Evolutionary conservation across 1,140 invertebrate genomes (phyloP).

Genomic region (Probaryconus sp.): DNA sequence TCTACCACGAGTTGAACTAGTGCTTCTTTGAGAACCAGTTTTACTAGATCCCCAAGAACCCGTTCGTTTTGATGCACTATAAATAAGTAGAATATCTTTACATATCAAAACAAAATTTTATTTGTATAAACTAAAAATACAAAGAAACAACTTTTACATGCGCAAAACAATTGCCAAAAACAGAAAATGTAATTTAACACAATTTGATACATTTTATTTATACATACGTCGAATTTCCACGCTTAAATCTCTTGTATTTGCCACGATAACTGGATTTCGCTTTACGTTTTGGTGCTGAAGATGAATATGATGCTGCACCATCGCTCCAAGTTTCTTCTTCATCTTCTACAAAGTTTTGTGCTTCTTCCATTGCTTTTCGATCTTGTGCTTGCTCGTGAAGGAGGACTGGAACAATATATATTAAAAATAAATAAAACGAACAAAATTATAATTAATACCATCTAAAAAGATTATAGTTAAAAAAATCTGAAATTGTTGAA

Average conservation of each 20-base stretch:
- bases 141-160: too few relatives aligned
- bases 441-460: neutral
- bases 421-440: conserved; percentile 1
- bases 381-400: conserved; percentile 12
- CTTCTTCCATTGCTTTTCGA: conserved; percentile 2
- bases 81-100: too few relatives aligned
- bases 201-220: neutral
- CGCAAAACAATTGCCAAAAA: too few relatives aligned
- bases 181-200: neutral
- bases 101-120: too few relatives aligned
- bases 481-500: too few relatives aligned
- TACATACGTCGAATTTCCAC: conserved; percentile 58
- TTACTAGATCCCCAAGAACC: too few relatives aligned
- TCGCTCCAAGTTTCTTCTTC: conserved; percentile 55
- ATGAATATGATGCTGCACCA: conserved; percentile 12
- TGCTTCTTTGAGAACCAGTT: too few relatives aligned
- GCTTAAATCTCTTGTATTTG: conserved; percentile 66
- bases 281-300: conserved; percentile 60
- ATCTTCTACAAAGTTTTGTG: conserved; percentile 4
- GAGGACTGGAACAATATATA: conserved; percentile 17
- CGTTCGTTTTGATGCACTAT: too few relatives aligned
- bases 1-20: conserved; percentile 30
- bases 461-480: conserved; percentile 1
- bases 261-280: conserved; percentile 34
- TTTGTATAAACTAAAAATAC: too few relatives aligned